Percentiles rank a stretch among this genome's conserved stretches.
phyloP scores from a whole-genome alignment of 2,113 vertebrate species.

The Chauna torquata region DNA sequence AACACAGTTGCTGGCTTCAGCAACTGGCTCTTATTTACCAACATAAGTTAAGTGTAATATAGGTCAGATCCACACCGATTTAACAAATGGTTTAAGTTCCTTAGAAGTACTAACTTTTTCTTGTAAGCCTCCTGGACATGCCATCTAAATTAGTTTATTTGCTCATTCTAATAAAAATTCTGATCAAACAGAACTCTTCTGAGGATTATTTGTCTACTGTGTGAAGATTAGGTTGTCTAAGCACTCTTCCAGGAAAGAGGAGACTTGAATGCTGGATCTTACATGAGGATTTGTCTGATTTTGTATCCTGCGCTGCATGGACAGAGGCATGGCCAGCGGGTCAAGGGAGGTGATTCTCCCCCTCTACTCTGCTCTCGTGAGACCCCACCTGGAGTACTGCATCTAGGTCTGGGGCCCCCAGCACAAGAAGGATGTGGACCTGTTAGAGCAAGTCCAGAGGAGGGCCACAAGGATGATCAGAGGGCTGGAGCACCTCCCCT shows the following conservation, averaged over 20 bases:
- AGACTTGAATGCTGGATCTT: background rate
- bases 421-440: too few relatives aligned
- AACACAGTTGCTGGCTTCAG: background rate
- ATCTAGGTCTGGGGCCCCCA: too few relatives aligned
- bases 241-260: background rate
- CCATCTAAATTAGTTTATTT: background rate
- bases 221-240: background rate
- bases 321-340: too few relatives aligned
- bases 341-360: too few relatives aligned
- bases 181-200: background rate
- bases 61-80: background rate
- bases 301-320: too few relatives aligned
- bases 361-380: too few relatives aligned
- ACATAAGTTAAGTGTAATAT: fast-evolving
- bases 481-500: too few relatives aligned
- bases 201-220: background rate
- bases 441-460: too few relatives aligned
- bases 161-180: background rate
- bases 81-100: background rate
- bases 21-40: background rate
- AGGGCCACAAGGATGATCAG: too few relatives aligned
- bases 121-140: background rate
- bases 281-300: background rate
- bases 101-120: background rate
- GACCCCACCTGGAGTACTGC: too few relatives aligned